Evolutionary conservation across 2,797 vertebrate genomes (phyloP).

Genomic region (Gambusia yucatana): DNA sequence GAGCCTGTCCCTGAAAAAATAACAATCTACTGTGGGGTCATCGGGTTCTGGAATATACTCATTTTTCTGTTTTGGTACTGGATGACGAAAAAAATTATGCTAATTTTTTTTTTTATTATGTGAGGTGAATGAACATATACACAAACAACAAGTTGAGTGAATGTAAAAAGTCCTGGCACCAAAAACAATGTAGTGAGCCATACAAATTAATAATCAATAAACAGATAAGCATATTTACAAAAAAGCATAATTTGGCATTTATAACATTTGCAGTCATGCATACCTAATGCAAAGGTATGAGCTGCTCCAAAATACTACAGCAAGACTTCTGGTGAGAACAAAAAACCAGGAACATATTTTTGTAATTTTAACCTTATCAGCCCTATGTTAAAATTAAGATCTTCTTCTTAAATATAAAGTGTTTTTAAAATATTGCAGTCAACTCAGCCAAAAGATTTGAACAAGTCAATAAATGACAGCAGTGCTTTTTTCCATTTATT

Average conservation of each 20-base stretch:
- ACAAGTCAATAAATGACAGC: not conserved
- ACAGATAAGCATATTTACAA: not conserved
- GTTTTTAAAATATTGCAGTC: not conserved
- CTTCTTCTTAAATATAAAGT: not conserved
- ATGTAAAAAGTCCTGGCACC: not conserved
- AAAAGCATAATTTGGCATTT: not conserved
- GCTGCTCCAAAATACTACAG: not conserved
- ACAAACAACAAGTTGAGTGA: not conserved
- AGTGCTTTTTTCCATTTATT: not conserved
- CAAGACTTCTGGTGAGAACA: not conserved
- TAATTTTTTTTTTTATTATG: not conserved
- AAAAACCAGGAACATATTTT: not conserved
- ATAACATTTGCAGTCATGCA: not conserved
- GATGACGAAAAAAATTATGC: not conserved
- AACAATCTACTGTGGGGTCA: not conserved
- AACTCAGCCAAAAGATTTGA: not conserved
- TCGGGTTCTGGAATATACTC: not conserved
- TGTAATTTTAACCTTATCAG: not conserved
- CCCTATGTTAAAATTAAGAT: not conserved
- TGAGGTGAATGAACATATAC: not conserved
- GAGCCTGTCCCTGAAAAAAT: not conserved
- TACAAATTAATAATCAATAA: not conserved
- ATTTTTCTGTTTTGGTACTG: not conserved
- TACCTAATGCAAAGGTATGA: not conserved
- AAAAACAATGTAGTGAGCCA: not conserved